Evolutionary conservation across 1,140 invertebrate genomes (phyloP).

Genomic region (Bombus picipes): DNA sequence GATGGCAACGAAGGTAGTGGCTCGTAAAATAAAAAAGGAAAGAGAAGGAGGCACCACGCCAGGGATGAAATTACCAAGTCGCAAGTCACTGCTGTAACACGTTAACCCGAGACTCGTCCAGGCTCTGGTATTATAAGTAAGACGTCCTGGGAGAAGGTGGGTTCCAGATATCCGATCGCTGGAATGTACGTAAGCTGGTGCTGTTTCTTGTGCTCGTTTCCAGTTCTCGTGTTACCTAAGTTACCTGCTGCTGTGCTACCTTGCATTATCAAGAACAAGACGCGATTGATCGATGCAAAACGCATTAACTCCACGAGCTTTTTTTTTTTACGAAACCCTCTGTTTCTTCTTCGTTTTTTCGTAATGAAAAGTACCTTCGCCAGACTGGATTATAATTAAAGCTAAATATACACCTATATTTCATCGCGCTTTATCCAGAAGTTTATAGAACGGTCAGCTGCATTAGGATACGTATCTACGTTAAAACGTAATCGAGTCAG

Average conservation of each 20-base stretch:
- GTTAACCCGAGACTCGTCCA: constrained; percentile 64
- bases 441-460: not conserved
- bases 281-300: constrained; percentile 72
- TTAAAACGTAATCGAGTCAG: not conserved
- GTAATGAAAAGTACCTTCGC: constrained; percentile 12
- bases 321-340: constrained; percentile 7
- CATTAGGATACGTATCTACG: not conserved
- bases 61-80: constrained; percentile 80
- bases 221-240: constrained; percentile 68
- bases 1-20: constrained; percentile 57
- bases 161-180: constrained; percentile 69
- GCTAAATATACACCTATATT: constrained; percentile 45
- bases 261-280: constrained; percentile 58
- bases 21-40: constrained; percentile 60
- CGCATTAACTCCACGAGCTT: constrained; percentile 54
- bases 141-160: constrained; percentile 66
- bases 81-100: constrained; percentile 77
- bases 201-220: constrained; percentile 55
- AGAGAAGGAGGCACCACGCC: constrained; percentile 71
- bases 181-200: constrained; percentile 66
- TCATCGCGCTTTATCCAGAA: constrained; percentile 5
- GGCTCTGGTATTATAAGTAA: constrained; percentile 70
- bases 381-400: constrained; percentile 49
- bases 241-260: constrained; percentile 47
- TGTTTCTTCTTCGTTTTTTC: not conserved